phyloP scores from a whole-genome alignment of 2,888 invertebrate genomes.

The Hetaerina titia region DNA sequence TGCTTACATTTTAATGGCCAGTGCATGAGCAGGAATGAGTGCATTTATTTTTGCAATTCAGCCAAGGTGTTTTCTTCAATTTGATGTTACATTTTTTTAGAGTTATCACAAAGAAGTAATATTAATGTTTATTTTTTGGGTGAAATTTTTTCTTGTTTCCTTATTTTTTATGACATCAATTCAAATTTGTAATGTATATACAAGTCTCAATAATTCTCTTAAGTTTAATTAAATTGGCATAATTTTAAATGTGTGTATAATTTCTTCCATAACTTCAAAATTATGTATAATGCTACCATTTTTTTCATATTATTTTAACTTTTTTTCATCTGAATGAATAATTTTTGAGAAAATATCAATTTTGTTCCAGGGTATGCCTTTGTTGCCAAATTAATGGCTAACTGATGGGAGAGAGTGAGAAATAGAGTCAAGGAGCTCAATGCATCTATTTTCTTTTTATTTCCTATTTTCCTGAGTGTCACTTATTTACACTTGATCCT shows the following conservation, averaged over 20 bases:
- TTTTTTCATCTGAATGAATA: neutral
- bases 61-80: neutral
- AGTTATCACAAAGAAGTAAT: neutral
- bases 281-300: neutral
- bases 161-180: neutral
- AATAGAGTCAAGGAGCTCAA: neutral
- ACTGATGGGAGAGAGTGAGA: conserved; percentile 64
- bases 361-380: conserved; percentile 26
- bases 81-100: neutral
- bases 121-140: too few species aligned
- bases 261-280: neutral
- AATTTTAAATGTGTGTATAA: neutral
- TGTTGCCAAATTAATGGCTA: neutral
- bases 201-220: neutral
- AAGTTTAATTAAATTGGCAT: too few species aligned
- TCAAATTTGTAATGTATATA: neutral
- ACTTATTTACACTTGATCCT: neutral
- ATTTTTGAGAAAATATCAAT: neutral
- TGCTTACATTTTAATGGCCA: too few species aligned
- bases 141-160: neutral
- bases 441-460: conserved; percentile 18
- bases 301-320: neutral
- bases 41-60: neutral
- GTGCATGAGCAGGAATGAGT: neutral
- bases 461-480: neutral